Conservation (phyloP, 2,113 vertebrate species). For the Chroicocephalus ridibundus region DNA sequence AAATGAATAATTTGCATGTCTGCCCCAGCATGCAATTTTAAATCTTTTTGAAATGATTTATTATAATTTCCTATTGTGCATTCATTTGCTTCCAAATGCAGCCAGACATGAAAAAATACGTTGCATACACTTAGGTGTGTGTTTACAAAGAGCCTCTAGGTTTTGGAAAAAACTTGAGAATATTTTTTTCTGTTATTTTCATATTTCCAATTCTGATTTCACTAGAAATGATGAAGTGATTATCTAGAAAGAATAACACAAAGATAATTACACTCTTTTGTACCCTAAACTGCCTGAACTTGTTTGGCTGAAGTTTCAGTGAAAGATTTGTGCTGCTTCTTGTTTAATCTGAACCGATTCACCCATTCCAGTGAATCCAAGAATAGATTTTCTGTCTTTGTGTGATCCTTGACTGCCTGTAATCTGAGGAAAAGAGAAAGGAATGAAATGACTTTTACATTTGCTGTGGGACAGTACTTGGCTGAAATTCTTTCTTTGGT, state of each 20-base stretch:
- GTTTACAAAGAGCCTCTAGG: not conserved
- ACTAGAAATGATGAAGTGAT: not conserved
- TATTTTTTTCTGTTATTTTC: not conserved
- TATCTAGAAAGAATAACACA: not conserved
- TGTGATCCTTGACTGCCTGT: not conserved
- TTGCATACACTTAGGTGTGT: not conserved
- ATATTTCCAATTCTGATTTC: not conserved
- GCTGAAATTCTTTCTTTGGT: conserved; percentile 28
- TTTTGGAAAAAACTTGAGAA: not conserved
- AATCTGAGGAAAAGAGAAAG: conserved; percentile 23
- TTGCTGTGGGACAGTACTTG: not conserved
- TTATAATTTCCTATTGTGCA: not conserved
- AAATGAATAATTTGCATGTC: not conserved
- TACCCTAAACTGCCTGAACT: not conserved
- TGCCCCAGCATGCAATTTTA: not conserved
- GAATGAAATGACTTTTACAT: conserved; percentile 15
- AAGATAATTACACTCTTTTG: not conserved
- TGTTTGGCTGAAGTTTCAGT: not conserved
- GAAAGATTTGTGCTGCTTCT: not conserved
- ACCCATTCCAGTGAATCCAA: not conserved
- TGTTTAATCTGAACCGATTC: conserved; percentile 25
- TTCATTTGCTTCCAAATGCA: not conserved
- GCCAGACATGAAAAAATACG: not conserved
- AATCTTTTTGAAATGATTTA: not conserved
- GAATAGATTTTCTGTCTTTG: conserved; percentile 22